Evolutionary conservation across 2,888 invertebrate species (phyloP), one percentile per base, ranked within the genome.

Genomic region (Pyrocoelia pectoralis): DNA sequence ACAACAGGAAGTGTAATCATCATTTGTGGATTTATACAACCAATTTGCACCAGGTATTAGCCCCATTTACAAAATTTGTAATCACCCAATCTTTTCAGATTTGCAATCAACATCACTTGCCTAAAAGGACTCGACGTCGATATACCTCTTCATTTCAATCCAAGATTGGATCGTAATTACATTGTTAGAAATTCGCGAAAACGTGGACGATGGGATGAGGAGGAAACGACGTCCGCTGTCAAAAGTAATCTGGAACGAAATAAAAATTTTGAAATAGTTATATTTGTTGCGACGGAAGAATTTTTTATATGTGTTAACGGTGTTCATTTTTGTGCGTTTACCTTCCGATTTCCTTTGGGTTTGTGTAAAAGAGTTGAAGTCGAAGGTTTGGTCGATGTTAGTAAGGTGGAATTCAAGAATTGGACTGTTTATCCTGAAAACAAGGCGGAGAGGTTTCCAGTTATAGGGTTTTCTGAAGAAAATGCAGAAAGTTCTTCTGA

Each of bases 141-240:
- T 15, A 85, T 93, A 12, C 92, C 90, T 0, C 83, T 94, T 29
- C 94, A 94, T 78, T 87, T 95, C 73, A 94, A 94, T 81, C 92
- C 93, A 5, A 88, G 94, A 12, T 81, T 94, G 69, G 90, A 90
- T 60, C 89, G 92, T 75, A 86, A 87, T 65, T 91, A 91, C 75
- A 88, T 94, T 40, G 93, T 94, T 0, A 84, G 94, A 67, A 94
- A 94, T 79, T 85, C 88, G 1, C 85, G 86, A 57, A 78, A 86
- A 10, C 86, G 86, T 70, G 88, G 87, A 55, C 82, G 83, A 52
- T 95, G 94, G 94, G 91, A 90, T 0, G 76, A 79, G 0, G 94
- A 94, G 75, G 94, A 94, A 76, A 89, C 89, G n/a, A 88, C 79
- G 67, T 86, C 73, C 76, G 53, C 64, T 53, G 63, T 74, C 55